Conservation (phyloP, 1,140 invertebrate species). For the Aricia agestis region DNA sequence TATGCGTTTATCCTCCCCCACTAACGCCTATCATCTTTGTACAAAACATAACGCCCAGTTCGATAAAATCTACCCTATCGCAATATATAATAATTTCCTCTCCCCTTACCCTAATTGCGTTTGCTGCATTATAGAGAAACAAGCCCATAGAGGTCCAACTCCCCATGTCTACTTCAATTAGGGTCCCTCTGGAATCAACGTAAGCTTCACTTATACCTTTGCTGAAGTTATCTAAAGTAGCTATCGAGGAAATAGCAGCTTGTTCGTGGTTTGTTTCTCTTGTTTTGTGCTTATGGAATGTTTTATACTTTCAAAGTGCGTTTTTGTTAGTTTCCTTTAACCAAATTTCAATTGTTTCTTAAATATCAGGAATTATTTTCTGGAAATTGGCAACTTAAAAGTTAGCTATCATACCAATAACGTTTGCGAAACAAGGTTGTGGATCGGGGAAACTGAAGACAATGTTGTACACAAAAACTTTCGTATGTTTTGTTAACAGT, state of each 20-base stretch:
- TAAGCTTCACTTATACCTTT: slow-evolving; percentile 1
- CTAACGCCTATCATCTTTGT: background rate
- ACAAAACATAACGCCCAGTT: slow-evolving; percentile 33
- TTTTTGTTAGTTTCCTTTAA: too few relatives aligned
- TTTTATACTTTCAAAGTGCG: too few relatives aligned
- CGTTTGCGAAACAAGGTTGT: too few relatives aligned
- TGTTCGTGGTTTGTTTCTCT: background rate
- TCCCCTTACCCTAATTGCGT: slow-evolving; percentile 28
- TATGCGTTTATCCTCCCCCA: background rate
- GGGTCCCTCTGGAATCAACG: background rate
- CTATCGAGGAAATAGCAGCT: background rate
- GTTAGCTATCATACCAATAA: too few relatives aligned
- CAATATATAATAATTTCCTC: slow-evolving; percentile 45
- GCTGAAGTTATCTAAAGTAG: slow-evolving; percentile 3
- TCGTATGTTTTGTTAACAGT: too few relatives aligned
- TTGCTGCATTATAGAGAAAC: slow-evolving; percentile 18
- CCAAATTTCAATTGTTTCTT: too few relatives aligned
- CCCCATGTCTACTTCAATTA: slow-evolving; percentile 11
- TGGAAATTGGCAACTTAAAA: too few relatives aligned
- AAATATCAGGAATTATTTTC: too few relatives aligned
- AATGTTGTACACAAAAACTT: too few relatives aligned
- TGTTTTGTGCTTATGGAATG: too few relatives aligned
- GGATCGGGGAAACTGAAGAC: too few relatives aligned
- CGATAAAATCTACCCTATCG: slow-evolving; percentile 52
- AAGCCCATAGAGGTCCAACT: slow-evolving; percentile 7